A percentile compares a stretch with the other conserved stretches of the same genome.
Evolutionary conservation across 1,140 invertebrate species (phyloP).

Genomic region (Formica exsecta): DNA sequence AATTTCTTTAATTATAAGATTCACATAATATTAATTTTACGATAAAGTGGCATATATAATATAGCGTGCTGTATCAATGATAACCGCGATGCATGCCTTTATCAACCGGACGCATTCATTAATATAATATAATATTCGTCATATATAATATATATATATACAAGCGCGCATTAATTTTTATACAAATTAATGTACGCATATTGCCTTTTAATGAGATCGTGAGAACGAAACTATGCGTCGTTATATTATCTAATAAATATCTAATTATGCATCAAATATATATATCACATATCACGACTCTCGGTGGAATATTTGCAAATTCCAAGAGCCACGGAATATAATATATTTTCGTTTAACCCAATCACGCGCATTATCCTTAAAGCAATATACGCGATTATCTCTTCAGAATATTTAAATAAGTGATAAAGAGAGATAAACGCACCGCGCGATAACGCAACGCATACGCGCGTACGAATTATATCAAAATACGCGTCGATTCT

Average conservation of each 20-base stretch:
- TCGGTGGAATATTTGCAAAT: background rate
- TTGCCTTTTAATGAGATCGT: background rate
- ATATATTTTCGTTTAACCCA: background rate
- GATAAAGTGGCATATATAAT: background rate
- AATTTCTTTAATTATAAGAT: too few relatives aligned
- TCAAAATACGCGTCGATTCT: conserved; percentile 1
- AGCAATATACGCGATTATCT: conserved; percentile 20
- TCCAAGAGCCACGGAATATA: background rate
- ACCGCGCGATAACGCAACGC: background rate
- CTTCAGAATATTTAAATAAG: background rate
- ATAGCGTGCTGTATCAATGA: background rate
- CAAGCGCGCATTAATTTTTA: background rate
- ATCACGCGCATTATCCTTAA: background rate
- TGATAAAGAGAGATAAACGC: conserved; percentile 10
- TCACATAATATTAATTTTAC: background rate
- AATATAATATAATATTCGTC: conserved; percentile 12
- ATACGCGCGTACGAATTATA: background rate
- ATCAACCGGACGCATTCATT: conserved; percentile 22
- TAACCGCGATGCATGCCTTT: background rate
- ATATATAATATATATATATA: too few relatives aligned
- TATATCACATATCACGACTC: background rate
- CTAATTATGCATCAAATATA: conserved; percentile 34
- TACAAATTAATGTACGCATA: conserved; percentile 18
- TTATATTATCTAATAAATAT: conserved; percentile 40
- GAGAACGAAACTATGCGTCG: background rate